phyloP scores from a whole-genome alignment of 2,797 vertebrate species.

The Cossypha niveicapilla region DNA sequence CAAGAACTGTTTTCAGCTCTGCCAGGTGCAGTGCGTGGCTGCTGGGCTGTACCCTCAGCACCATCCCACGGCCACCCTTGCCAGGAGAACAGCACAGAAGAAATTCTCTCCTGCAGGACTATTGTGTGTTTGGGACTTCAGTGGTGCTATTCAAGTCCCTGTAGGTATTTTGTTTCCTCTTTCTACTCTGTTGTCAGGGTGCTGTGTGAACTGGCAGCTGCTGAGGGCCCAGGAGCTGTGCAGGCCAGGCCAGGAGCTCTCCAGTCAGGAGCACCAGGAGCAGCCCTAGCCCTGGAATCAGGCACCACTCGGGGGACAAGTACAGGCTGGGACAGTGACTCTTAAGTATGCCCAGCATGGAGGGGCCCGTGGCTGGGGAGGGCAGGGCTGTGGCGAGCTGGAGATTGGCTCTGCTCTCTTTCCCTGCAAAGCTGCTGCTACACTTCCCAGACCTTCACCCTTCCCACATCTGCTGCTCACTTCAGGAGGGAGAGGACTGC shows the following conservation, averaged over 20 bases:
- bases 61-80: accelerated
- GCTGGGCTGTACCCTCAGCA: background rate
- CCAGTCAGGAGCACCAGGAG: background rate
- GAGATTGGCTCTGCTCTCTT: background rate
- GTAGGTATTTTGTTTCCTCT: background rate
- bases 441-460: background rate
- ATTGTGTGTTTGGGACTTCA: accelerated
- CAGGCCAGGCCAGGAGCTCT: background rate
- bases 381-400: background rate
- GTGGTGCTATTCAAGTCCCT: background rate
- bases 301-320: background rate
- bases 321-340: background rate
- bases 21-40: accelerated
- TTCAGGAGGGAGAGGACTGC: background rate
- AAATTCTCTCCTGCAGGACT: background rate
- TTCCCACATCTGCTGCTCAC: background rate
- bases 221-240: accelerated
- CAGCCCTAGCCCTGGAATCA: background rate
- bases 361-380: accelerated
- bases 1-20: background rate
- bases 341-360: too few species aligned
- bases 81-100: background rate
- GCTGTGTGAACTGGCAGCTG: background rate
- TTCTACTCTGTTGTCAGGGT: background rate
- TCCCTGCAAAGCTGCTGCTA: background rate